Percentiles rank a stretch among this genome's conserved stretches.
Evolutionary conservation across 2,113 vertebrate genomes (phyloP).

Genomic region (Halcyon malimbica): DNA sequence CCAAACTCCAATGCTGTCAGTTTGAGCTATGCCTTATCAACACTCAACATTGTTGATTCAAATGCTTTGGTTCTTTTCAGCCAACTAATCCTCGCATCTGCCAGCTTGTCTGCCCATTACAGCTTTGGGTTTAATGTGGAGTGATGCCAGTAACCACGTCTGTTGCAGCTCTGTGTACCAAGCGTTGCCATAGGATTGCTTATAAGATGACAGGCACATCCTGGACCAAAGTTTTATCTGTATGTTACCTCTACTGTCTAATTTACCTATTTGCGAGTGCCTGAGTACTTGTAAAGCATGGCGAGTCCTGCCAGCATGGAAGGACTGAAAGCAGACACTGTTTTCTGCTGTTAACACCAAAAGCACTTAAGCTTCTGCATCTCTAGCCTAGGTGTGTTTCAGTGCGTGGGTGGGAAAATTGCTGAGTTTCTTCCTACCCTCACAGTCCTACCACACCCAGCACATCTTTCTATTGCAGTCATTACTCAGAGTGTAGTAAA

Average conservation of each 20-base stretch:
- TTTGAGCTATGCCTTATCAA: background rate
- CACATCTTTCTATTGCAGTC: background rate
- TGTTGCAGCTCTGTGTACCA: background rate
- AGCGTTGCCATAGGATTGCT: background rate
- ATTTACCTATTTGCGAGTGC: background rate
- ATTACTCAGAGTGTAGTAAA: background rate
- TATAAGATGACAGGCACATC: rapidly evolving
- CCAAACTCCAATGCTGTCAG: rapidly evolving
- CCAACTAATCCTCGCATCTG: background rate
- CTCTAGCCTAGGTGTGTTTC: background rate
- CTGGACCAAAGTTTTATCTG: background rate
- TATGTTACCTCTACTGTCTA: rapidly evolving
- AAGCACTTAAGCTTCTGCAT: background rate
- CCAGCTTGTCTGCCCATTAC: background rate
- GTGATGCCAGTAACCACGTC: background rate
- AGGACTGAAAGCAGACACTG: background rate
- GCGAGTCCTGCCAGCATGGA: background rate
- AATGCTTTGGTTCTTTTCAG: background rate
- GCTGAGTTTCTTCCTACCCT: background rate
- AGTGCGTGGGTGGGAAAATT: background rate
- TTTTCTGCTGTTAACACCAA: background rate
- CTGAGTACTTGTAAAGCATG: background rate
- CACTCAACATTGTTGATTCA: background rate
- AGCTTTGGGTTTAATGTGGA: background rate
- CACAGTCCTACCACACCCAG: constrained; percentile 9